phyloP scores from a whole-genome alignment of 2,113 vertebrate genomes.

The Malaclemys terrapin region DNA sequence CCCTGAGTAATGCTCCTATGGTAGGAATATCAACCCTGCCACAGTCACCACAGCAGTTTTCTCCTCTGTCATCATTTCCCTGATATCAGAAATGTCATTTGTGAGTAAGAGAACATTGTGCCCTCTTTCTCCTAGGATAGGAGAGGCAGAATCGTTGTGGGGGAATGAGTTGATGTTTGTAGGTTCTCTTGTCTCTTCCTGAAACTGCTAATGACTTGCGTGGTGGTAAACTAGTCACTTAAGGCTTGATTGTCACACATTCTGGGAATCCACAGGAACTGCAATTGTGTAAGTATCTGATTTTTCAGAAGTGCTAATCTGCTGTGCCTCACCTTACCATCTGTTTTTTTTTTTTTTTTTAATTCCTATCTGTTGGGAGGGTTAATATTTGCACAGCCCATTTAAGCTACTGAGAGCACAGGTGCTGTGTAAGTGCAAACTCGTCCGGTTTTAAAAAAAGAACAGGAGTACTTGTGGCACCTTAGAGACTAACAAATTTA shows the following conservation, averaged over 20 bases:
- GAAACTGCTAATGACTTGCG: accelerated
- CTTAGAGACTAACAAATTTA: no score
- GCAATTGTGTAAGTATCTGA: neutral
- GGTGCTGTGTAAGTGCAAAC: no score
- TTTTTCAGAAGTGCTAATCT: neutral
- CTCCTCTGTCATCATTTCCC: neutral
- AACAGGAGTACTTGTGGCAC: no score
- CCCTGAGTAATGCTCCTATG: neutral
- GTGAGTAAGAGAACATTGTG: neutral
- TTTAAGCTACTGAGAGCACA: neutral
- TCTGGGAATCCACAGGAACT: accelerated
- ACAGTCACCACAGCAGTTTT: neutral
- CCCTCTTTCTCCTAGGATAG: neutral
- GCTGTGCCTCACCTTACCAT: neutral
- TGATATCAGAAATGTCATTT: neutral
- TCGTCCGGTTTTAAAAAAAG: accelerated
- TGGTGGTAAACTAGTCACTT: accelerated
- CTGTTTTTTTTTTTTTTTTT: neutral
- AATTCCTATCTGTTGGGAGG: neutral
- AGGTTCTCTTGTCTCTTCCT: neutral
- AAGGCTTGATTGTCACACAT: accelerated
- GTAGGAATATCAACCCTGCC: neutral
- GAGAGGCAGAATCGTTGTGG: neutral
- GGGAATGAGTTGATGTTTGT: neutral
- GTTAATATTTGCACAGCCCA: neutral